These are phyloP conservation scores for Oryzias melastigma DNA, from an alignment of 2,113 vertebrate species.

Conservation along the genomic window DNA sequence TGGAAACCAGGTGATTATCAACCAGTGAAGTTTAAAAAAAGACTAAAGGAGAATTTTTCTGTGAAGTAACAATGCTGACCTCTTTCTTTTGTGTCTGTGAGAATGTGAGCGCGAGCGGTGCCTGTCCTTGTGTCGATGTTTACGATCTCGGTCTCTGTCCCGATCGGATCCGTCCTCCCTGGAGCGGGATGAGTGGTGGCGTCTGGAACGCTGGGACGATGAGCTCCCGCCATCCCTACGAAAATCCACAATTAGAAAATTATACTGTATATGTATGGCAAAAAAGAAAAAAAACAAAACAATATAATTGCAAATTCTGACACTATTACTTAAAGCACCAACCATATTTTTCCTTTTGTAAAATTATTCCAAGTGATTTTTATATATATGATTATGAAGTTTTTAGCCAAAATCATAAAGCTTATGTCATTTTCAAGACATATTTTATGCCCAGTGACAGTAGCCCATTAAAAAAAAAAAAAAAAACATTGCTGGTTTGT, in stretches of 20 bases:
- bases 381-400: no score
- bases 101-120: slow-evolving; percentile 80
- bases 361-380: no score
- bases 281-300: background rate
- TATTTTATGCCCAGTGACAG: no score
- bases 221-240: slow-evolving; percentile 77
- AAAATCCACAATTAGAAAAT: background rate
- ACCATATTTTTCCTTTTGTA: no score
- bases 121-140: slow-evolving; percentile 78
- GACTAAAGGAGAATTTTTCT: background rate
- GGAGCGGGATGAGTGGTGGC: slow-evolving; percentile 73
- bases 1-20: background rate
- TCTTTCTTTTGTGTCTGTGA: slow-evolving; percentile 78
- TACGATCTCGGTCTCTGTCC: slow-evolving; percentile 75
- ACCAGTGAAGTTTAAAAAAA: background rate
- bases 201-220: slow-evolving; percentile 75
- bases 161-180: slow-evolving; percentile 72
- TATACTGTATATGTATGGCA: no score
- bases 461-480: no score
- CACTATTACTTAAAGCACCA: no score
- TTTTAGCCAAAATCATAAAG: no score
- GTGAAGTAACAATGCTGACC: slow-evolving; percentile 48
- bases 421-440: no score
- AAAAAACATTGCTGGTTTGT: no score
- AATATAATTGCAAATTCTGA: no score